Evolutionary conservation across 2,113 vertebrate genomes (phyloP), one percentile per base, ranked within the genome.

Genomic region (Callipepla californica): DNA sequence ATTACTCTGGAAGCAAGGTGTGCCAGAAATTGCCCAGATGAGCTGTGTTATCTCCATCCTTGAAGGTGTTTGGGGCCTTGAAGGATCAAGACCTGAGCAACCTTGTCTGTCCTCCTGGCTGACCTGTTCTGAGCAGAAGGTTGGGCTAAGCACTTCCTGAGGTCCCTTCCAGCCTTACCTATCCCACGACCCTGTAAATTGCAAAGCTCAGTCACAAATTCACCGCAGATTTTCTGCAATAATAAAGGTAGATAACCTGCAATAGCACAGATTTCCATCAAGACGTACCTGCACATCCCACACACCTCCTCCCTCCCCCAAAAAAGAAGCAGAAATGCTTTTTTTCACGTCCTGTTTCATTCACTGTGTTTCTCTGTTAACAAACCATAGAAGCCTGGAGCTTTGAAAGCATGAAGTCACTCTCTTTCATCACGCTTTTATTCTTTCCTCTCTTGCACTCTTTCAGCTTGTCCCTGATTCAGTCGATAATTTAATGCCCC

Each of bases 201-300:
- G 25, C 36, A 50, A 73, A 61, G 32, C 67, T 65, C 40, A 51
- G 19, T 25, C 36, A 40, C 2, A 0, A 2, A 36, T 50, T 21
- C 58, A 28, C 20, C 45, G 36, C 28, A 45, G 38, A 30, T 25
- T 50, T 8, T 12, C 34, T 21, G 15, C 34, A 61, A 26, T 7
- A n/a, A 6, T 47, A 51, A 4, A 0, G 1, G 22, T 18, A 59
- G 25, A 38, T 38, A 44, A 47, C 28, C 30, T 32, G 34, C 50
- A 45, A 26, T 3, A 78, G 6, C 57, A 26, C 11, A 48, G 45
- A 36, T 12, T 61, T 63, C 4, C 22, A 8, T 4, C 44, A 7
- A 0, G 9, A 38, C 11, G 38, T 9, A 28, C 8, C 42, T 26
- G 13, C 0, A 0, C 4, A 23, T 62, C 68, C 83, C 77, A 55